Evolutionary conservation across 2,888 invertebrate genomes (phyloP).

Genomic region (Trichacis sp.): DNA sequence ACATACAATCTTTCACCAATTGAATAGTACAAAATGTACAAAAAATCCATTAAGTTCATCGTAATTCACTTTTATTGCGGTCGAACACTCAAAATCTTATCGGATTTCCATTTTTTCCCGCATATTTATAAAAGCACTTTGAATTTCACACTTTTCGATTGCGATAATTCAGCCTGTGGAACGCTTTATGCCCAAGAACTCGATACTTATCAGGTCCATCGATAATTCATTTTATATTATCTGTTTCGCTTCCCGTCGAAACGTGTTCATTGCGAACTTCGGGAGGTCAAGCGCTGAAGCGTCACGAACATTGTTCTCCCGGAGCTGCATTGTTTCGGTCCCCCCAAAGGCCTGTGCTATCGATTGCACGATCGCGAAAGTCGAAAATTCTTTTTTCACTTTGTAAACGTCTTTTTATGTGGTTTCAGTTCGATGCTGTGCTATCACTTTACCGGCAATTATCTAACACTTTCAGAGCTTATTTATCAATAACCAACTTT

Average conservation of each 20-base stretch:
- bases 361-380: background rate
- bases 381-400: background rate
- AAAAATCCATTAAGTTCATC: too few relatives aligned
- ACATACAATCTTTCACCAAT: too few relatives aligned
- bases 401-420: background rate
- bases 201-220: conserved; percentile 1
- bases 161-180: background rate
- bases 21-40: too few relatives aligned
- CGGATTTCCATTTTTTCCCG: background rate
- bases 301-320: conserved; percentile 8
- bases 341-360: conserved; percentile 3
- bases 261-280: conserved; percentile 2
- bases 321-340: conserved; percentile 6
- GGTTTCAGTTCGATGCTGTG: background rate
- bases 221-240: conserved; percentile 1
- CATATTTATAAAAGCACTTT: background rate
- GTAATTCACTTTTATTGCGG: background rate
- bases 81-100: background rate
- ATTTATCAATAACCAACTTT: too few relatives aligned
- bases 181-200: background rate
- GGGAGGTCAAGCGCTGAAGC: background rate
- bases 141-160: background rate
- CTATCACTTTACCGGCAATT: too few relatives aligned
- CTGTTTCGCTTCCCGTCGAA: background rate
- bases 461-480: too few relatives aligned